Evolutionary conservation across 2,888 invertebrate genomes (phyloP).

Genomic region (Cyclophora punctaria): DNA sequence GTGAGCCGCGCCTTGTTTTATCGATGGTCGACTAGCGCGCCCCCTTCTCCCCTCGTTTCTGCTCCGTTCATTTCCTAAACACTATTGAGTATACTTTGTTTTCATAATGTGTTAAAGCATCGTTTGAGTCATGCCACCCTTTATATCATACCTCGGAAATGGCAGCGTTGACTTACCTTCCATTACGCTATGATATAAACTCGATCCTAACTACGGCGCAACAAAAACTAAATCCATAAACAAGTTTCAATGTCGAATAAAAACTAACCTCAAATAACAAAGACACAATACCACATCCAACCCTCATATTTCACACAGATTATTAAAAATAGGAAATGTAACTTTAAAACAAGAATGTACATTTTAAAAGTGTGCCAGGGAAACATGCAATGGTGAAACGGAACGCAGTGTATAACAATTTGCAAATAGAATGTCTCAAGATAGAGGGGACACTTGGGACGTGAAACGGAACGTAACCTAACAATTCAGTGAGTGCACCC

Average conservation of each 20-base stretch:
- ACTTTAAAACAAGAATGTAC: slow-evolving; percentile 36
- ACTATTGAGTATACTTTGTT: slow-evolving; percentile 5
- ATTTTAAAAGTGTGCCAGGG: slow-evolving; percentile 56
- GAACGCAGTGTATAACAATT: neutral
- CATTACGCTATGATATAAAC: no score
- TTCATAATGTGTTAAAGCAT: neutral
- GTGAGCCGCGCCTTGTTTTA: no score
- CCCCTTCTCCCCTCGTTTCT: no score
- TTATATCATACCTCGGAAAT: no score
- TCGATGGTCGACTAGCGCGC: no score
- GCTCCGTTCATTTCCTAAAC: neutral
- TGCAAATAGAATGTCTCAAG: slow-evolving; percentile 18
- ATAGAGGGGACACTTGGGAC: slow-evolving; percentile 16
- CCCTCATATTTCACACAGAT: no score
- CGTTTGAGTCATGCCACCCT: no score
- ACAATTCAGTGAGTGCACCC: slow-evolving; percentile 66
- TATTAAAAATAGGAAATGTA: no score
- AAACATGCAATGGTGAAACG: slow-evolving; percentile 6
- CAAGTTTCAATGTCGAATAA: neutral
- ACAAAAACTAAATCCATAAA: neutral
- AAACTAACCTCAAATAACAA: neutral
- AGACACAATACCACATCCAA: no score
- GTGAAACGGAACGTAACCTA: slow-evolving; percentile 31
- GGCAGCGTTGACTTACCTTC: no score
- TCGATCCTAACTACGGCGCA: no score